These are phyloP conservation scores for Capromys pilorides DNA, from an alignment of 2,797 vertebrate genomes.

Conservation along the genomic window DNA sequence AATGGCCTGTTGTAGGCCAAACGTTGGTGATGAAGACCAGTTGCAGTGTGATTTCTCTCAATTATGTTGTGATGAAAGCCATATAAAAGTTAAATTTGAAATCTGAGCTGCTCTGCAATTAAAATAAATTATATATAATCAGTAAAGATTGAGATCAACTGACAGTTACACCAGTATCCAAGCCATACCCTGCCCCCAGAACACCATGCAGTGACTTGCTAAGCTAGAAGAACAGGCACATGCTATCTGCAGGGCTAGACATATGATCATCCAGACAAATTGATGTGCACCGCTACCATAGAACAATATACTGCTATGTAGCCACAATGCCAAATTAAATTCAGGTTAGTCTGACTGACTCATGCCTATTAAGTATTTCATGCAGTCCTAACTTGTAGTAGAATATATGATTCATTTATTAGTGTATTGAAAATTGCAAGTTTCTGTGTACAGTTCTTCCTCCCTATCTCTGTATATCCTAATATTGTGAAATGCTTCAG, in stretches of 20 bases:
- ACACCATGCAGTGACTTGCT: slow-evolving; percentile 49
- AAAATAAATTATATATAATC: slow-evolving; percentile 75
- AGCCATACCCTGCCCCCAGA: not conserved
- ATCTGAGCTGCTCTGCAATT: slow-evolving; percentile 50
- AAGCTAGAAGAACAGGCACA: slow-evolving; percentile 62
- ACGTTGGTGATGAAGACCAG: slow-evolving; percentile 20
- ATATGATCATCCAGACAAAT: slow-evolving; percentile 57
- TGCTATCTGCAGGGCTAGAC: slow-evolving; percentile 51
- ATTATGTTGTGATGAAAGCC: slow-evolving; percentile 53
- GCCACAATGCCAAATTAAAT: not conserved
- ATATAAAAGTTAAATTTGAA: slow-evolving; percentile 62
- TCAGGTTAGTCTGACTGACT: slow-evolving; percentile 38
- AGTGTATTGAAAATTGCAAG: not conserved
- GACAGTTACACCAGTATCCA: slow-evolving; percentile 38
- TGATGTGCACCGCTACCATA: not conserved
- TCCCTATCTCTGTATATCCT: not conserved
- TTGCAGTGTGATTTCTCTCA: slow-evolving; percentile 31
- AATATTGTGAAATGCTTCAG: not conserved
- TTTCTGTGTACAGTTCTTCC: not conserved
- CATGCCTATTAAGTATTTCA: not conserved
- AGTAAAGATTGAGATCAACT: slow-evolving; percentile 57
- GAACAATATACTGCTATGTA: not conserved
- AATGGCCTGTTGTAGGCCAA: not conserved
- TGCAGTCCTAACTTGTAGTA: slow-evolving; percentile 20
- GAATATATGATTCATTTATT: not conserved